Evolutionary conservation across 2,888 invertebrate species (phyloP).

Genomic region (Eurytoma californica): DNA sequence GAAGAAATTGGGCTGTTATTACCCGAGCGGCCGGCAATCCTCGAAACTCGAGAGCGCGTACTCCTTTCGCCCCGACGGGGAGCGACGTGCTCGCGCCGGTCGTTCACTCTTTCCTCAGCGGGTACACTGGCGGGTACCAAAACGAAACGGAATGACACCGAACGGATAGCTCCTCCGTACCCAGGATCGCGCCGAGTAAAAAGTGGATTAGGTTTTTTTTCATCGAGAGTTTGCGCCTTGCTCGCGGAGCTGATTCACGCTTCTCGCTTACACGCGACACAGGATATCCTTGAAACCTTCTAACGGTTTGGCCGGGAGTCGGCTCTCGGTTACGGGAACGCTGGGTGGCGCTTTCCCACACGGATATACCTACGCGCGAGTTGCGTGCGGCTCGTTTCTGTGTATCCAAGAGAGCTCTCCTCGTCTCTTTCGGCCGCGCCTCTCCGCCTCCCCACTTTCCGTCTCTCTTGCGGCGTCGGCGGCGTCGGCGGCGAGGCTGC

Average conservation of each 20-base stretch:
- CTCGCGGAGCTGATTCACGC: constrained; percentile 67
- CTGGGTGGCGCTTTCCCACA: constrained; percentile 51
- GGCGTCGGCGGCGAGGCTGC: not conserved
- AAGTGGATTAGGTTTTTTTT: not conserved
- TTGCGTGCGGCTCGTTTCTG: constrained; percentile 14
- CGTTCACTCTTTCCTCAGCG: no score
- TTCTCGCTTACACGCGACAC: constrained; percentile 70
- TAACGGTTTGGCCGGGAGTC: constrained; percentile 66
- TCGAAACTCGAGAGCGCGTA: not conserved
- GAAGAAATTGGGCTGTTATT: constrained; percentile 30
- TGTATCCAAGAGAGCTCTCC: not conserved
- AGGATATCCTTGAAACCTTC: constrained; percentile 73
- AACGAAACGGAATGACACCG: no score
- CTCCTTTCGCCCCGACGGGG: constrained; percentile 30
- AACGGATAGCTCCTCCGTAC: not conserved
- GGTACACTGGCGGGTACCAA: no score
- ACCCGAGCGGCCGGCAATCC: not conserved
- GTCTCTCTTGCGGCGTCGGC: not conserved
- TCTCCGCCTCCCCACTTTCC: not conserved
- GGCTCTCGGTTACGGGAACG: constrained; percentile 40
- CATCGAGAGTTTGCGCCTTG: not conserved
- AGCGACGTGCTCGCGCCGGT: no score
- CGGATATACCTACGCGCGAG: constrained; percentile 23
- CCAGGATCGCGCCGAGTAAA: not conserved
- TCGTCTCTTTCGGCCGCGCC: constrained; percentile 18